Percentiles rank a stretch among this genome's conserved stretches.
Evolutionary conservation across 2,797 vertebrate species (phyloP).

Genomic region (Rhabdophis nuchalis): DNA sequence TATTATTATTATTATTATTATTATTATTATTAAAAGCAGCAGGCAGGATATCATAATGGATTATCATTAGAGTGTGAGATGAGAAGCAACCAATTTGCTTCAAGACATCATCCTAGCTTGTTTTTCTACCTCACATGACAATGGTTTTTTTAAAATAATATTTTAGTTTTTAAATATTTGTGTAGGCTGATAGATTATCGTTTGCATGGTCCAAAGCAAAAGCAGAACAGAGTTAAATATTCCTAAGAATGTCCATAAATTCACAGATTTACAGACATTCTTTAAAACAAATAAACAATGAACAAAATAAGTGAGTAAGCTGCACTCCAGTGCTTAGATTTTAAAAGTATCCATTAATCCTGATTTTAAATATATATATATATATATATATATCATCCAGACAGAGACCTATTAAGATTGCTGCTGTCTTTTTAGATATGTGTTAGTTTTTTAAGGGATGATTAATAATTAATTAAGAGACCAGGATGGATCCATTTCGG

Average conservation of each 20-base stretch:
- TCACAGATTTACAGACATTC: neutral
- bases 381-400: no score
- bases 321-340: neutral
- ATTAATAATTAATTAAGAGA: no score
- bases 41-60: neutral
- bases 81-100: neutral
- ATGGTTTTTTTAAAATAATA: neutral
- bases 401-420: no score
- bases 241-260: neutral
- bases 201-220: neutral
- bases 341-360: neutral
- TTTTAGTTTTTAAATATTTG: neutral
- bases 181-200: neutral
- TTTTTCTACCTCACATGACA: neutral
- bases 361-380: neutral
- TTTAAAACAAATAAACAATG: neutral
- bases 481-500: no score
- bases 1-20: no score
- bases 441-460: no score
- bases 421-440: no score
- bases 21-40: no score
- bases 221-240: neutral
- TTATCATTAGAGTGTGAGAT: neutral
- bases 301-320: neutral
- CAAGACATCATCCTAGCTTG: neutral